Evolutionary conservation across 2,113 vertebrate species (phyloP).

Genomic region (Origma solitaria): DNA sequence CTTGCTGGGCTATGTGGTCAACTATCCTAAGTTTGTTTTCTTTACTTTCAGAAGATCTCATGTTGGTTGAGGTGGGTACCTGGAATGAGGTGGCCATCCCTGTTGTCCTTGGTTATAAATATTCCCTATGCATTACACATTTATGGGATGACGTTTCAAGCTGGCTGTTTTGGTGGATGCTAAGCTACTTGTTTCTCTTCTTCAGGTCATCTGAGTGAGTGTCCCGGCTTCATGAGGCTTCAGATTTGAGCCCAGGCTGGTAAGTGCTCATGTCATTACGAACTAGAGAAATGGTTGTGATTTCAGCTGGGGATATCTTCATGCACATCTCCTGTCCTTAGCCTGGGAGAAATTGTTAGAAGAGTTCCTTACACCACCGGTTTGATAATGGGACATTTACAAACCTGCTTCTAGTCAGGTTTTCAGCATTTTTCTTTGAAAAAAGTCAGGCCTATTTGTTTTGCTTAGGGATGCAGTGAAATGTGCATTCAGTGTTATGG

Average conservation of each 20-base stretch:
- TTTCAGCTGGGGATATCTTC: not conserved
- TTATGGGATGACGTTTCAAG: not conserved
- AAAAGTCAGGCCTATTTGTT: not conserved
- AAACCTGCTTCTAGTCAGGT: not conserved
- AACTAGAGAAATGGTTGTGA: not conserved
- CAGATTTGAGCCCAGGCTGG: slow-evolving; percentile 11
- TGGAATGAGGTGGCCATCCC: not conserved
- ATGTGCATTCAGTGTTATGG: not conserved
- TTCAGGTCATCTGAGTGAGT: slow-evolving; percentile 41
- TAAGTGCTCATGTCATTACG: slow-evolving; percentile 9
- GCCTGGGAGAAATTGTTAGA: not conserved
- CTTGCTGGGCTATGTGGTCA: not conserved
- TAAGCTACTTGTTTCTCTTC: slow-evolving; percentile 3
- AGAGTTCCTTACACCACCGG: not conserved
- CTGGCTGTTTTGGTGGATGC: not conserved
- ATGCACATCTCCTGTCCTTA: not conserved
- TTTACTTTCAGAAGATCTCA: not conserved
- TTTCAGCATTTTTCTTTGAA: not conserved
- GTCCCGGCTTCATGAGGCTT: slow-evolving; percentile 23
- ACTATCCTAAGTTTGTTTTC: not conserved
- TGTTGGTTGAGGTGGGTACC: not conserved
- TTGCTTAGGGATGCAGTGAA: not conserved
- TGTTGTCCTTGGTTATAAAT: not conserved
- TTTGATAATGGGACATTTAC: not conserved
- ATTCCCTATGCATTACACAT: not conserved